Conservation (phyloP, 2,888 invertebrate genomes). For the Agriotes lineatus region DNA sequence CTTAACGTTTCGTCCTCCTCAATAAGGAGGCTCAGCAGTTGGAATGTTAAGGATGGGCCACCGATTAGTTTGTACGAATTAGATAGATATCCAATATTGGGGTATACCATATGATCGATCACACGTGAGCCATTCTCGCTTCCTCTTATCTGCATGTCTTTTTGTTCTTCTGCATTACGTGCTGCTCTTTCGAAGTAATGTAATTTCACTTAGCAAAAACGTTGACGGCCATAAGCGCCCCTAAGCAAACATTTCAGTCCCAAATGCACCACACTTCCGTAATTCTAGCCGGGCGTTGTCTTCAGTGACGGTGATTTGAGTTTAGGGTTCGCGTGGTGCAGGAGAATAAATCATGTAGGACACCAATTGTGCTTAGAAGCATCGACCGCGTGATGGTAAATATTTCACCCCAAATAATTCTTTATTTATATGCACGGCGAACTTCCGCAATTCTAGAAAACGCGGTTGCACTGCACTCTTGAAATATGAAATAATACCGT, state of each 20-base stretch:
- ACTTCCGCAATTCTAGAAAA: neutral
- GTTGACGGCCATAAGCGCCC: neutral
- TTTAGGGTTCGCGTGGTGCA: conserved; percentile 24
- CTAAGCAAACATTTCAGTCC: conserved; percentile 8
- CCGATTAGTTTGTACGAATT: too few species aligned
- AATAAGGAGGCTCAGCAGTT: too few species aligned
- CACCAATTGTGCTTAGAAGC: conserved; percentile 28
- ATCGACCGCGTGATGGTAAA: conserved; percentile 24
- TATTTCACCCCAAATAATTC: conserved; percentile 11
- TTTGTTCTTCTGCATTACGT: too few species aligned
- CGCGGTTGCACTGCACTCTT: neutral
- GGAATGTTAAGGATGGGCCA: too few species aligned
- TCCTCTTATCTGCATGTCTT: too few species aligned
- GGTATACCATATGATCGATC: too few species aligned
- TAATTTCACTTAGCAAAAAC: too few species aligned
- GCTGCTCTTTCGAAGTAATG: too few species aligned
- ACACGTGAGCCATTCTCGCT: too few species aligned
- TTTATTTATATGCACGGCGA: conserved; percentile 12
- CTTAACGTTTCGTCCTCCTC: too few species aligned
- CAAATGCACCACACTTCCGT: neutral
- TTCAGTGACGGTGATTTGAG: neutral
- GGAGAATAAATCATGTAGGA: conserved; percentile 33
- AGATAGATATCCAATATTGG: too few species aligned
- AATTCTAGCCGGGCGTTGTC: neutral
- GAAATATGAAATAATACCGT: conserved; percentile 29